Base-by-base conservation (phyloP, 1,140 invertebrate species). In the Daktulosphaira vitifoliae region DNA sequence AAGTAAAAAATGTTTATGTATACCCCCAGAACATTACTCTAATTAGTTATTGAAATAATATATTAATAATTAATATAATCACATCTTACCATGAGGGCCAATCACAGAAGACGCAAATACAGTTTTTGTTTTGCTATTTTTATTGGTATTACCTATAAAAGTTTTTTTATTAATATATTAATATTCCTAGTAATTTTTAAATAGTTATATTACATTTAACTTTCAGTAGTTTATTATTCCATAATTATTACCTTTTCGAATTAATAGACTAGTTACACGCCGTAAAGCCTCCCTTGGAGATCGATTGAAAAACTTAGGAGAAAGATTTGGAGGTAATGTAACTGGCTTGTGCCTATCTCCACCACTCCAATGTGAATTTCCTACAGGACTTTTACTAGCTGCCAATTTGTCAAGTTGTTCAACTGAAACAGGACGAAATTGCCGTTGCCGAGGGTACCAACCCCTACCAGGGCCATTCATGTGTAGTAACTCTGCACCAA, bases 191-290 rank as follows among this genome's bases (percentile, higher is more conserved):
- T n/a, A n/a, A n/a, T n/a, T n/a, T n/a, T n/a, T n/a, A n/a, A n/a
- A n/a, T n/a, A n/a, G n/a, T n/a, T n/a, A 39, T 9, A 39, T 9
- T 39, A 39, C 38, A 39, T 9, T 8, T n/a, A 8, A 9, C 38
- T 9, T 9, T 9, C 8, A 39, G 38, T 9, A 39, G 8, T 39
- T 39, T 39, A n/a, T 39, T 39, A 9, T 39, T 9, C 8, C 8
- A n/a, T 9, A 9, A 39, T 39, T 39, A 8, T 25, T 52, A 65
- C 66, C 59, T 29, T 66, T 67, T 59, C 86, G 81, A 76, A 90
- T 90, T 74, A 90, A 81, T 76, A 90, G 83, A 79, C 87, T 89
- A 73, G 87, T 90, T 70, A 90, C 88, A 75, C 88, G 82, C 72
- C 88, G 80, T 66, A 90, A 78, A 46, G 88, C 87, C 76, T 89